Base-by-base conservation (phyloP, 2,797 vertebrate species). In the Graptemys geographica region DNA sequence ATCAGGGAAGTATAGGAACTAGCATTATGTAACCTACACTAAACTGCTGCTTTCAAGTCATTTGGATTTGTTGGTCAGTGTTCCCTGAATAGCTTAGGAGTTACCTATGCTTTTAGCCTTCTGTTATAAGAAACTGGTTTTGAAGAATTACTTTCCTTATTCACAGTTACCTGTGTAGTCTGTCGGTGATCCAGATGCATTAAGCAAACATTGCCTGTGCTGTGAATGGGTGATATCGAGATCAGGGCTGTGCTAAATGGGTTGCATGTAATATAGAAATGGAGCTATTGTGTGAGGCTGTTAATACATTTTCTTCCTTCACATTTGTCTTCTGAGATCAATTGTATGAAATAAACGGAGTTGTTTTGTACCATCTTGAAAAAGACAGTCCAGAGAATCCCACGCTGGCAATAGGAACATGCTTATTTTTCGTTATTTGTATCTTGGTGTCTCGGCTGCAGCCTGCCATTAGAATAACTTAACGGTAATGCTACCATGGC, bases 341-440 rank as follows among this genome's bases (percentile, higher is more conserved):
- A n/a, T 11, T n/a, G 15, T 2, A 21, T 53, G 81, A 59, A 33
- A 52, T 25, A 11, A 28, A 49, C 41, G 11, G 12, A 12, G 8
- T 0, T 31, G 5, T 28, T 56, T 53, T 76, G 79, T 87, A 52
- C 3, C 49, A 15, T 0, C n/a, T 16, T 59, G 37, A 53, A 10
- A 76, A 59, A 85, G 33, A 83, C 6, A 37, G 59, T 1, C n/a
- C 6, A 23, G 27, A 69, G 86, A 81, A 79, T 4, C 37, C 81
- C 78, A 2, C 12, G 6, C 19, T 87, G 51, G 74, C 49, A 59
- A 59, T 4, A 88, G 62, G 3, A 3, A 5, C 8, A 1, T 0
- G 8, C 16, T 78, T 47, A 37, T 15, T 44, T 55, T 65, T n/a
- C 9, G 53, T 52, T 41, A n/a, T 3, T 51, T 57, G 53, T 37